Percentiles rank a stretch among this genome's conserved stretches.
Conservation (phyloP, 2,113 vertebrate species). For the Camarhynchus parvulus region DNA sequence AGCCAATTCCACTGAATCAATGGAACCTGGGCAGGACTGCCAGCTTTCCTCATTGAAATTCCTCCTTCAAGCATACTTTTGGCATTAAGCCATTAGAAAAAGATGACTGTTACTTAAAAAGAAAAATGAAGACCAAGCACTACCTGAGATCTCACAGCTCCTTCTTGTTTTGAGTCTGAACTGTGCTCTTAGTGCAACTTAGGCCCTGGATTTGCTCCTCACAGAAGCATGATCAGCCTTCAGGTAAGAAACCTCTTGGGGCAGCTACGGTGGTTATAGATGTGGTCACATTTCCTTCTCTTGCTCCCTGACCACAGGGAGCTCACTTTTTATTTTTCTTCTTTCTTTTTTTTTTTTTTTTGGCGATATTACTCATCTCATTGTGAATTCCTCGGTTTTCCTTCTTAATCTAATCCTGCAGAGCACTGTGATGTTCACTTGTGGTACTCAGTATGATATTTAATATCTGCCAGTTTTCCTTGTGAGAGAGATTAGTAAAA, state of each 20-base stretch:
- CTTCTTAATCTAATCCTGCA: not conserved
- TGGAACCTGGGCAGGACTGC: not conserved
- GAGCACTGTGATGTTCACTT: not conserved
- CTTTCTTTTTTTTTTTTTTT: not conserved
- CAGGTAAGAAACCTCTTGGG: not conserved
- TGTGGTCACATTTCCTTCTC: not conserved
- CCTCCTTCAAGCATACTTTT: not conserved
- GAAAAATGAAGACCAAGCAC: not conserved
- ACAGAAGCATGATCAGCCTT: not conserved
- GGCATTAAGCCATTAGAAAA: not conserved
- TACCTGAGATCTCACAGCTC: not conserved
- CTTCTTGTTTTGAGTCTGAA: not conserved
- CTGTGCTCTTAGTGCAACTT: not conserved
- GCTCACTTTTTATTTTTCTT: not conserved
- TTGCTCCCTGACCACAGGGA: not conserved
- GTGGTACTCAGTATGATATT: not conserved
- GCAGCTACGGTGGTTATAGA: not conserved
- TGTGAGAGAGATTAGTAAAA: not conserved
- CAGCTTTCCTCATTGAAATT: not conserved
- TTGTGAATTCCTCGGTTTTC: not conserved
- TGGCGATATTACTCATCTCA: not conserved
- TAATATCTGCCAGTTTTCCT: not conserved
- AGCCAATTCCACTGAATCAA: conserved; percentile 6
- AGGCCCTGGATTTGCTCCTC: not conserved
- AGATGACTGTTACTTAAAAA: not conserved